Evolutionary conservation across 2,113 vertebrate species (phyloP), one percentile per base, ranked within the genome.

Genomic region (Thoracochromis brauschi): DNA sequence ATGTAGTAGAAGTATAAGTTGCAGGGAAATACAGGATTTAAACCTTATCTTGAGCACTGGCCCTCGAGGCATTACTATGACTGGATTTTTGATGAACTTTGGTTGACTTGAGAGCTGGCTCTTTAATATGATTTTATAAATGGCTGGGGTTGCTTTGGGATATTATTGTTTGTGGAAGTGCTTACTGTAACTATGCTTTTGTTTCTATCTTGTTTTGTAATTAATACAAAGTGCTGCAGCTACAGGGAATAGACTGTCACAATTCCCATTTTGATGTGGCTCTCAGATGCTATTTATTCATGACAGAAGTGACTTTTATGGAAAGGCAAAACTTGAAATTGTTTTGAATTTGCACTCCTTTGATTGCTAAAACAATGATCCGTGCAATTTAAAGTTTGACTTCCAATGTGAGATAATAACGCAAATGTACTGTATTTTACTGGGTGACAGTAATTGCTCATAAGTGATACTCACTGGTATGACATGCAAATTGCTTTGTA

Each of bases 391-490:
- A 26, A 89, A 81, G 79, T 88, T 84, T 80, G 81, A 84, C 82
- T 89, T 35, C 10, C 54, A 8, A 3, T 75, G 68, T 89, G 82
- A 88, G 88, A 80, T 84, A 93, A 88, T 89, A 71, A 83, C 71
- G 45, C 80, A 87, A 85, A 88, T 81, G 17, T 83, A 83, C 71
- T 88, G 85, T 80, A 82, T 93, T 89, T 87, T 57, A 87, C 40
- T 45, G 5, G 33, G 49, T 81, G 91, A 93, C 87, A 88, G 87
- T 94, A 94, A 94, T 94, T 93, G 92, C 83, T 87, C 58, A 55
- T 90, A 91, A 92, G 85, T 92, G 93, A 92, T 88, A 80, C 84
- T 85, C 82, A 55, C 60, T 84, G 87, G 86, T 82, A 47, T 82
- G 84, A 87, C 86, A 89, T 92, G 87, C 83, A 91, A 89, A 94